Percentiles rank a stretch among this genome's conserved stretches.
Evolutionary conservation across 2,113 vertebrate genomes (phyloP).

Genomic region (Heterocephalus glaber): DNA sequence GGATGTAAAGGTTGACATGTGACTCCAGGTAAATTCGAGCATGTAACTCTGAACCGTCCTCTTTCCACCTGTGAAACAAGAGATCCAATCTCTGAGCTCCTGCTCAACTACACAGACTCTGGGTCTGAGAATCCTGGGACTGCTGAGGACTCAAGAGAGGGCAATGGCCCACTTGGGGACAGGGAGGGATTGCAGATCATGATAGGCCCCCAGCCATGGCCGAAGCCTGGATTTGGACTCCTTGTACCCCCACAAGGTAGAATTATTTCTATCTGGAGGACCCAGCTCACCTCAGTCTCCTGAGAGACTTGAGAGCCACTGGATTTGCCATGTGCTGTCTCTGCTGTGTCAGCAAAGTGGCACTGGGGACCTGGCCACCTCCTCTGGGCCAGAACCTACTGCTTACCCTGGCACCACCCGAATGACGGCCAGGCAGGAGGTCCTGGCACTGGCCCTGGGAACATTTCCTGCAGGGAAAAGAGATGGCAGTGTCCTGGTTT

Average conservation of each 20-base stretch:
- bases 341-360: background rate
- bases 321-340: background rate
- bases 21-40: rapidly evolving
- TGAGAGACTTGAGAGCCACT: background rate
- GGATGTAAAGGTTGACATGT: too few relatives aligned
- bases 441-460: background rate
- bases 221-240: background rate
- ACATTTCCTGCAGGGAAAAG: background rate
- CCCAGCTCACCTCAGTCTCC: background rate
- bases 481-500: background rate
- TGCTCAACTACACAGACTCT: background rate
- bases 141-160: background rate
- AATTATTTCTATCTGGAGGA: background rate
- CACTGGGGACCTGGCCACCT: background rate
- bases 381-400: background rate
- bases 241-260: background rate
- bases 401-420: background rate
- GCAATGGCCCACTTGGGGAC: rapidly evolving
- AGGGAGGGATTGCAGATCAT: too few relatives aligned
- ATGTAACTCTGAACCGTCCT: background rate
- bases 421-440: background rate
- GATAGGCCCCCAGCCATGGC: too few relatives aligned
- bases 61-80: background rate
- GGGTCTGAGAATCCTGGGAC: background rate
- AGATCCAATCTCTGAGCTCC: background rate